A percentile compares a stretch with the other conserved stretches of the same genome.
These are phyloP conservation scores for Pseudococcus longispinus DNA, from an alignment of 2,888 invertebrate genomes.

Conservation along the genomic window DNA sequence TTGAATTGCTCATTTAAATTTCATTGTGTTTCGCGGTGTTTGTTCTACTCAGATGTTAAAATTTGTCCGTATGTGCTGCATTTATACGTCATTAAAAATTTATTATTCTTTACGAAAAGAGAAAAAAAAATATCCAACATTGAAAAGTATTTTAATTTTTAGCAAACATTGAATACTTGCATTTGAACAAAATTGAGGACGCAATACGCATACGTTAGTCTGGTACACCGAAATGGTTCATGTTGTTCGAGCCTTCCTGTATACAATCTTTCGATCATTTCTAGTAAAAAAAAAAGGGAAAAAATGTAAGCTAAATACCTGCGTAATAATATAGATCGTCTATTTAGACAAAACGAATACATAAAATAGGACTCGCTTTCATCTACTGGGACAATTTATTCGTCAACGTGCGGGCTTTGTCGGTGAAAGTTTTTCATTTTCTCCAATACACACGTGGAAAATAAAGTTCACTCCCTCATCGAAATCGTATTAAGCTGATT, in stretches of 20 bases:
- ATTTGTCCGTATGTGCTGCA: background rate
- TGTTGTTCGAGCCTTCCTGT: background rate
- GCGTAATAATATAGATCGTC: background rate
- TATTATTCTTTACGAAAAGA: slow-evolving; percentile 9
- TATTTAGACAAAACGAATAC: background rate
- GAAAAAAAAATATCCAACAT: background rate
- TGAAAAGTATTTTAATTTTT: slow-evolving; percentile 12
- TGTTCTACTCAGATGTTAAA: slow-evolving; percentile 39
- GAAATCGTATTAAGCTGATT: no score
- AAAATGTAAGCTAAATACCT: background rate
- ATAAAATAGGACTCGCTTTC: background rate
- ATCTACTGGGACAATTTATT: background rate
- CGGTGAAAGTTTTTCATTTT: slow-evolving; percentile 13
- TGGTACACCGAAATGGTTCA: background rate
- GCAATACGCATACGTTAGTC: background rate
- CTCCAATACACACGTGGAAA: background rate
- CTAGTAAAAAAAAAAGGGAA: background rate
- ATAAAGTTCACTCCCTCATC: background rate
- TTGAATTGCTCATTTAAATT: slow-evolving; percentile 37
- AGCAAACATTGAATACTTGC: background rate
- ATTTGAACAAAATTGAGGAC: slow-evolving; percentile 11
- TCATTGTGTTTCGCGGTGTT: slow-evolving; percentile 33
- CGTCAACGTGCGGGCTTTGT: slow-evolving; percentile 9
- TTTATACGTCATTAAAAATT: slow-evolving; percentile 14
- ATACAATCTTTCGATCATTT: background rate